Evolutionary conservation across 1,140 invertebrate genomes (phyloP).

Genomic region (Drosophila rhopaloa): DNA sequence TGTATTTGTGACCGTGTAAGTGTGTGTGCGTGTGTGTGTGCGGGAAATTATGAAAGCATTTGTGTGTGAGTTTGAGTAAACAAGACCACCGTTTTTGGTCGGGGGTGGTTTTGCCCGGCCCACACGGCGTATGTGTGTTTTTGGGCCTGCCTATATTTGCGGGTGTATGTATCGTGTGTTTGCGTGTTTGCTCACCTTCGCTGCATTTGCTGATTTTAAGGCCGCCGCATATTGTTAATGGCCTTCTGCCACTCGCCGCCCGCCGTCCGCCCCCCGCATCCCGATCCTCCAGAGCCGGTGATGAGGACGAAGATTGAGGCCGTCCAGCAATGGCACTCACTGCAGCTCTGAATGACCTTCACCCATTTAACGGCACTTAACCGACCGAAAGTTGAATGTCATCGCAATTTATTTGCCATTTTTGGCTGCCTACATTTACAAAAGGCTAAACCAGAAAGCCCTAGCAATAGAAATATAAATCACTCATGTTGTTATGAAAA

Average conservation of each 20-base stretch:
- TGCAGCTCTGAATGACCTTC: slow-evolving; percentile 68
- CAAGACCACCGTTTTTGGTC: slow-evolving; percentile 40
- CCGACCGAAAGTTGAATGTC: slow-evolving; percentile 60
- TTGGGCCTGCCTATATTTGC: slow-evolving; percentile 8
- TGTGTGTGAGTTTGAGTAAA: slow-evolving; percentile 67
- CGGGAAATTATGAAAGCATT: slow-evolving; percentile 75
- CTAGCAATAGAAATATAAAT: neutral
- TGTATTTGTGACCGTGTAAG: slow-evolving; percentile 31
- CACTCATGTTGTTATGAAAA: too few relatives aligned
- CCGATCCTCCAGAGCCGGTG: neutral
- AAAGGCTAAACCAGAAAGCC: neutral
- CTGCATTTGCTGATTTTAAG: slow-evolving; percentile 52
- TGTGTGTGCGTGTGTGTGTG: slow-evolving; percentile 16
- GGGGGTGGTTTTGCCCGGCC: slow-evolving; percentile 57
- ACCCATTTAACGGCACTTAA: slow-evolving; percentile 70
- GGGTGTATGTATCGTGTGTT: slow-evolving; percentile 14
- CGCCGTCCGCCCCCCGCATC: neutral
- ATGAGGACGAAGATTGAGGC: slow-evolving; percentile 12
- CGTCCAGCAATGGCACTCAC: slow-evolving; percentile 27
- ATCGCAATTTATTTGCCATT: slow-evolving; percentile 28
- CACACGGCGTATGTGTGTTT: slow-evolving; percentile 27
- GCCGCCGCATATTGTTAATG: slow-evolving; percentile 62
- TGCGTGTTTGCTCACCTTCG: slow-evolving; percentile 60
- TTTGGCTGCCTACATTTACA: neutral
- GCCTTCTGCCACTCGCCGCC: slow-evolving; percentile 34